Conservation (phyloP, 2,888 invertebrate species). For the Andrena praecox region DNA sequence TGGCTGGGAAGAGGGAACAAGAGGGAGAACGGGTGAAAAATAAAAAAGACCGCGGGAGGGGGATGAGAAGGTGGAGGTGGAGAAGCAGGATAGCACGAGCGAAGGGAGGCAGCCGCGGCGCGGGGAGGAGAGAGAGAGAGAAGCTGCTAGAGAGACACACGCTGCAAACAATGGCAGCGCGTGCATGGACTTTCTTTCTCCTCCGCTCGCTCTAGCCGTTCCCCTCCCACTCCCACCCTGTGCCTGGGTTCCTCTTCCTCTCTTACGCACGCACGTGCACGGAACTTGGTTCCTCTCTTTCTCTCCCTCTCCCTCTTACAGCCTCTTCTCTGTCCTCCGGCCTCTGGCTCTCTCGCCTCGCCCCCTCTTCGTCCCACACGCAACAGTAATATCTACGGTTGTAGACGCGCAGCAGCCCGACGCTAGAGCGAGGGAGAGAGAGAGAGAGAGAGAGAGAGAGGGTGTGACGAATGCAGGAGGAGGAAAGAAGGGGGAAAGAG, state of each 20-base stretch:
- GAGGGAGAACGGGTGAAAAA: slow-evolving; percentile 50
- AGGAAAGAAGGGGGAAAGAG: slow-evolving; percentile 54
- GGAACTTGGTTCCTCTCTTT: slow-evolving; percentile 41
- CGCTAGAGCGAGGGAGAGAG: slow-evolving; percentile 37
- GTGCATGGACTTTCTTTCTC: slow-evolving; percentile 78
- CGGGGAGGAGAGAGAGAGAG: slow-evolving; percentile 35
- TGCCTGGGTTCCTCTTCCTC: slow-evolving; percentile 29
- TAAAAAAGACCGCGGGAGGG: slow-evolving; percentile 30
- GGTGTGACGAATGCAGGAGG: slow-evolving; percentile 29
- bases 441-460: slow-evolving; percentile 16
- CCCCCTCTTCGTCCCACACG: slow-evolving; percentile 57
- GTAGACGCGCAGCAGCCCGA: slow-evolving; percentile 63
- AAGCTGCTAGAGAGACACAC: slow-evolving; percentile 77
- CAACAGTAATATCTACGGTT: slow-evolving; percentile 62
- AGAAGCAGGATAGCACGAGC: slow-evolving; percentile 31
- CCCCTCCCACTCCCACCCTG: slow-evolving; percentile 57
- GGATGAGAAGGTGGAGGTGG: slow-evolving; percentile 35
- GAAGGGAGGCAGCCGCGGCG: slow-evolving; percentile 2
- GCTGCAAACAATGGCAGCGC: slow-evolving; percentile 84
- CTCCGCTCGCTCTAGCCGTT: slow-evolving; percentile 46
- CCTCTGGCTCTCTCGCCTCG: slow-evolving; percentile 22
- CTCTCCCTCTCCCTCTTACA: slow-evolving; percentile 31
- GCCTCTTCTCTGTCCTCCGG: slow-evolving; percentile 18
- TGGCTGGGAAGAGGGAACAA: slow-evolving; percentile 45
- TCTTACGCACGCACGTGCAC: slow-evolving; percentile 36